Conservation (phyloP, 2,113 vertebrate species). For the Puma concolor region DNA sequence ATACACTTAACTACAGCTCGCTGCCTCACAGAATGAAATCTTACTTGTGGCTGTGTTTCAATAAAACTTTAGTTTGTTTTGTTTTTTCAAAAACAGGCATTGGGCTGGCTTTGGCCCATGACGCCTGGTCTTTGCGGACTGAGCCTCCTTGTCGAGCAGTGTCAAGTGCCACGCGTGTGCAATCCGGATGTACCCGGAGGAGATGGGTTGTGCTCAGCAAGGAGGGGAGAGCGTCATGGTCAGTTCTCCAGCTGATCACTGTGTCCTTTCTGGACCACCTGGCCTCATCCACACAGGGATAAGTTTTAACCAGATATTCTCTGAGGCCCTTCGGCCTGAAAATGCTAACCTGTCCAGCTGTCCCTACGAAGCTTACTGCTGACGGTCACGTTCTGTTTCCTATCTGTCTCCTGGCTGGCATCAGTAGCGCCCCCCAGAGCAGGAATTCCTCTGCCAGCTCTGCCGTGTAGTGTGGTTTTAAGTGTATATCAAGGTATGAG, state of each 20-base stretch:
- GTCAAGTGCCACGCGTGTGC: neutral
- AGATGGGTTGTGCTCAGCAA: neutral
- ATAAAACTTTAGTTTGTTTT: neutral
- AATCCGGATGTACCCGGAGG: neutral
- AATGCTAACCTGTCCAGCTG: neutral
- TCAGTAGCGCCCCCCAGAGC: neutral
- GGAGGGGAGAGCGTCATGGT: too few species aligned
- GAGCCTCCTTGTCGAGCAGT: neutral
- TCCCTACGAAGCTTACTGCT: neutral
- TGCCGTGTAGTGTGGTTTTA: conserved; percentile 39
- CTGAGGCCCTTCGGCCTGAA: neutral
- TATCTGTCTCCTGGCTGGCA: neutral
- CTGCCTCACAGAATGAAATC: neutral
- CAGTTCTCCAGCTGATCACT: neutral
- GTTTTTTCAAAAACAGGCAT: neutral
- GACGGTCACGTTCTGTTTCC: neutral
- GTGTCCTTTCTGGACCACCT: neutral
- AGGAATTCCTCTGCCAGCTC: neutral
- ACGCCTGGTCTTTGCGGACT: neutral
- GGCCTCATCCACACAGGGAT: neutral
- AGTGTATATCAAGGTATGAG: neutral
- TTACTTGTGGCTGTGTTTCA: neutral
- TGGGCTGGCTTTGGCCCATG: neutral
- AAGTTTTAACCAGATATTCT: neutral
- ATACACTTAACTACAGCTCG: neutral